phyloP scores from a whole-genome alignment of 1,140 invertebrate species.

The Catajapyx aquilonaris region DNA sequence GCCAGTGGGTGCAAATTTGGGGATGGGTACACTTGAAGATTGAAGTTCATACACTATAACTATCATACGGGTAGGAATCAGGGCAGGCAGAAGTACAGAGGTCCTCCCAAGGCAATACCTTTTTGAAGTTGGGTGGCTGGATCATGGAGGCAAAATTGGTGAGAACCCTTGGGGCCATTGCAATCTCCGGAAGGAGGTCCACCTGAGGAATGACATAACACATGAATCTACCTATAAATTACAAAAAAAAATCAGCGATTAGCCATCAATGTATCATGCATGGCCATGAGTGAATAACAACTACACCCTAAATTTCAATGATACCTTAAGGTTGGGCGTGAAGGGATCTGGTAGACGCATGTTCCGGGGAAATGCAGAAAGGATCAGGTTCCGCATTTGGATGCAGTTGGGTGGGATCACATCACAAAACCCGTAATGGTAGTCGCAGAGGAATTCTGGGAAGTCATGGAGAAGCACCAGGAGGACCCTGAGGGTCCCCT shows the following conservation, averaged over 20 bases:
- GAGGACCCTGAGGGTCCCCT: conserved; percentile 87
- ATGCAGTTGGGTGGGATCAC: conserved; percentile 98
- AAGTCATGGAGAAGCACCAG: conserved; percentile 94
- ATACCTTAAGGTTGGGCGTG: conserved; percentile 91
- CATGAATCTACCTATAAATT: too few species aligned
- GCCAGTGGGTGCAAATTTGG: too few species aligned
- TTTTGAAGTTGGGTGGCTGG: conserved; percentile 70
- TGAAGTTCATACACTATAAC: too few species aligned
- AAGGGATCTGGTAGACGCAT: conserved; percentile 97
- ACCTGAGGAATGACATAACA: too few species aligned
- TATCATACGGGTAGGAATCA: conserved; percentile 5
- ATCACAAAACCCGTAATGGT: conserved; percentile 98
- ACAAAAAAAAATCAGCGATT: too few species aligned
- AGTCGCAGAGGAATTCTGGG: conserved; percentile 96
- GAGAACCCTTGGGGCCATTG: conserved; percentile 60
- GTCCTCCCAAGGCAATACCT: conserved; percentile 22
- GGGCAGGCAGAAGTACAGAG: not conserved
- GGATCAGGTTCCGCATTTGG: conserved; percentile 84
- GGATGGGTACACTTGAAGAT: too few species aligned
- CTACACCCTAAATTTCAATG: too few species aligned
- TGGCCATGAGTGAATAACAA: too few species aligned
- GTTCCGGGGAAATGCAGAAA: conserved; percentile 92
- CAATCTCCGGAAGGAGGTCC: conserved; percentile 37
- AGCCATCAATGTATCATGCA: too few species aligned
- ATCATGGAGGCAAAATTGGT: conserved; percentile 76